A percentile compares a stretch with the other conserved stretches of the same genome.
Conservation (phyloP, 1,140 invertebrate species). For the Dendroctonus ponderosae region DNA sequence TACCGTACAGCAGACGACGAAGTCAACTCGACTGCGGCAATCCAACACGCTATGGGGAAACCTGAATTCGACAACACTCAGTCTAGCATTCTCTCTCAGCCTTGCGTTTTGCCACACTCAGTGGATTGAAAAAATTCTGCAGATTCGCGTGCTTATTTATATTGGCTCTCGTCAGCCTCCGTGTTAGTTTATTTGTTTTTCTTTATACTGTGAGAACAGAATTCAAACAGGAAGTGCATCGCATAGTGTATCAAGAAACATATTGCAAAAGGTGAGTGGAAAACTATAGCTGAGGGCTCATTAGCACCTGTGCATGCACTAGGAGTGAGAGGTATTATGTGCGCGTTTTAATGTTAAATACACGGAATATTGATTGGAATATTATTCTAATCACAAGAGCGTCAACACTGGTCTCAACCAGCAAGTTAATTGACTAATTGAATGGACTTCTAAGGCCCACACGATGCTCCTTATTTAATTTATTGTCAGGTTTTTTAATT, state of each 20-base stretch:
- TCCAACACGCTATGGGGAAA: conserved; percentile 9
- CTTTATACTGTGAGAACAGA: too few species aligned
- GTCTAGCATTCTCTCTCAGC: conserved; percentile 21
- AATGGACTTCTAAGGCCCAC: too few species aligned
- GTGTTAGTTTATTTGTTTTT: too few species aligned
- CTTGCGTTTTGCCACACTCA: background rate
- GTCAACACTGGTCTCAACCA: conserved; percentile 3
- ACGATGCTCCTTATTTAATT: too few species aligned
- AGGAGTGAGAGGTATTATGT: conserved; percentile 8
- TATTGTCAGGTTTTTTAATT: too few species aligned
- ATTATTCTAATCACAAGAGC: conserved; percentile 5
- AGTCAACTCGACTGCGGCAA: conserved; percentile 6
- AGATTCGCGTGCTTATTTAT: background rate
- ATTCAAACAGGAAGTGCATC: conserved; percentile 2
- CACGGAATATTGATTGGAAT: conserved; percentile 10
- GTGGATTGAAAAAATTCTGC: background rate
- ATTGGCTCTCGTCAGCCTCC: too few species aligned
- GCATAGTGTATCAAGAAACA: background rate
- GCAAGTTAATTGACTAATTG: conserved; percentile 2
- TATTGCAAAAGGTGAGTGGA: background rate
- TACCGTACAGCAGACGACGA: conserved; percentile 17
- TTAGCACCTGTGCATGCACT: background rate
- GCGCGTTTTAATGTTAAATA: background rate
- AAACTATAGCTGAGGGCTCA: background rate
- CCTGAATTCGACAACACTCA: conserved; percentile 24